These are phyloP conservation scores for Acrobasis repandana DNA, from an alignment of 2,888 invertebrate species.

Conservation along the genomic window DNA sequence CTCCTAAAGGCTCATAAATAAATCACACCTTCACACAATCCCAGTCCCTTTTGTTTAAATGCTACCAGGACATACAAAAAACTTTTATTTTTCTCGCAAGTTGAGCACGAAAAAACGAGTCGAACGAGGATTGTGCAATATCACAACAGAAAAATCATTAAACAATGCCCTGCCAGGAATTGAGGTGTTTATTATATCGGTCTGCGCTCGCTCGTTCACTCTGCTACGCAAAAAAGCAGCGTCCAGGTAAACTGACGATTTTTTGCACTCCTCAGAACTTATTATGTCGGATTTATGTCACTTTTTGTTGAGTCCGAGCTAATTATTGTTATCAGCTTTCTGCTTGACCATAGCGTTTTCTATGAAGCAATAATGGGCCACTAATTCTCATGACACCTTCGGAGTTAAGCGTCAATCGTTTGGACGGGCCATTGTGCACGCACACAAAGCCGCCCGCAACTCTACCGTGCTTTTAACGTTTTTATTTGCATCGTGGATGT, in stretches of 20 bases:
- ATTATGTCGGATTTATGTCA: constrained; percentile 83
- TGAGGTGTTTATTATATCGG: constrained; percentile 82
- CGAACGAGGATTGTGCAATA: constrained; percentile 77
- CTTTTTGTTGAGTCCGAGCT: constrained; percentile 78
- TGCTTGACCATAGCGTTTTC: constrained; percentile 75
- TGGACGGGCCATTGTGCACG: constrained; percentile 60
- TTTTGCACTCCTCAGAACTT: constrained; percentile 72
- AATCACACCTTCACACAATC: constrained; percentile 79
- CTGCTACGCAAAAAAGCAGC: constrained; percentile 61
- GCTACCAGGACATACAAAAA: constrained; percentile 77
- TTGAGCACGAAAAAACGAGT: constrained; percentile 62
- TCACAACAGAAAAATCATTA: constrained; percentile 81
- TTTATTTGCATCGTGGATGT: constrained; percentile 69
- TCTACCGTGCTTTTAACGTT: constrained; percentile 73
- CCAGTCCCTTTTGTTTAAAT: constrained; percentile 77
- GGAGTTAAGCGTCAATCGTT: constrained; percentile 72
- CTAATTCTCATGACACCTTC: constrained; percentile 81
- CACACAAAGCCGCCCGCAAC: constrained; percentile 76
- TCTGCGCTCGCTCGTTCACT: constrained; percentile 63
- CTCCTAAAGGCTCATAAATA: constrained; percentile 77
- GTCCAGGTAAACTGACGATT: constrained; percentile 71
- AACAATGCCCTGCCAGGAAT: constrained; percentile 80
- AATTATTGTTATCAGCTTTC: constrained; percentile 81
- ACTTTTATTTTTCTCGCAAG: constrained; percentile 73
- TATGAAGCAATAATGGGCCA: constrained; percentile 76